Conservation (phyloP, 2,797 vertebrate genomes). For the Mus caroli region DNA sequence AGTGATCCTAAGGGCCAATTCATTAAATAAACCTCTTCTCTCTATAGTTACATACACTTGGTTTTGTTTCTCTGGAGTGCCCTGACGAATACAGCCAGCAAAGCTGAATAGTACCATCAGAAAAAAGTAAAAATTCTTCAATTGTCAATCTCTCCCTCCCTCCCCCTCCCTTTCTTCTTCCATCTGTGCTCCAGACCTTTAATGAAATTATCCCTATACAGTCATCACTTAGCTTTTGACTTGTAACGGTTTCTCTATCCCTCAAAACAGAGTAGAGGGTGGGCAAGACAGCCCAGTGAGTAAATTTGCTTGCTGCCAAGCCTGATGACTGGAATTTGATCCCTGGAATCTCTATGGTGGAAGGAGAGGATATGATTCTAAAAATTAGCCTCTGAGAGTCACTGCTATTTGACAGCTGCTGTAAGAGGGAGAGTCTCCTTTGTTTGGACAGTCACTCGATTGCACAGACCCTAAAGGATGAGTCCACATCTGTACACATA, state of each 20-base stretch:
- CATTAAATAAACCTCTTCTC: background rate
- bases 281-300: background rate
- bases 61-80: constrained; percentile 24
- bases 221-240: constrained; percentile 36
- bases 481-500: background rate
- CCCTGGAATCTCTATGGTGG: background rate
- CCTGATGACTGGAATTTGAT: background rate
- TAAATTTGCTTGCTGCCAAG: background rate
- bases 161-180: background rate
- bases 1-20: background rate
- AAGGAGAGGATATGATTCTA: background rate
- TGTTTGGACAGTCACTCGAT: background rate
- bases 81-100: background rate
- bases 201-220: background rate
- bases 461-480: background rate
- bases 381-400: background rate
- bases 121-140: constrained; percentile 29
- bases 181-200: background rate
- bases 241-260: constrained; percentile 10
- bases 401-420: background rate
- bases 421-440: background rate
- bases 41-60: background rate
- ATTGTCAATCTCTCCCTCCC: background rate
- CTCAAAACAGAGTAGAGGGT: background rate
- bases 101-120: constrained; percentile 10